Evolutionary conservation across 1,140 invertebrate species (phyloP).

Genomic region (Drosophila obscura): DNA sequence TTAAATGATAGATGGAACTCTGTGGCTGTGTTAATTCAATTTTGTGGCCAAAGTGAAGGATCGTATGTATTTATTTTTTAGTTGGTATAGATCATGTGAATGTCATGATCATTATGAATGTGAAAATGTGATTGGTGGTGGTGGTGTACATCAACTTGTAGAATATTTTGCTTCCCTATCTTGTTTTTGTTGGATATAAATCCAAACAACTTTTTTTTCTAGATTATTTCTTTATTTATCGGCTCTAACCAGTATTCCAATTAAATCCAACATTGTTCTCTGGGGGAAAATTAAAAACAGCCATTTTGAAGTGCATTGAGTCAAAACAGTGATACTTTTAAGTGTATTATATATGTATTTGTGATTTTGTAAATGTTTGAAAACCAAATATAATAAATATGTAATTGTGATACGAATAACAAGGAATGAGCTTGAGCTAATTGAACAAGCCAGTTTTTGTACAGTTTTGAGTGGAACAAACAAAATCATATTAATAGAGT

Average conservation of each 20-base stretch:
- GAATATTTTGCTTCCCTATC: slow-evolving; percentile 6
- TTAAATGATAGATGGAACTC: slow-evolving; percentile 2
- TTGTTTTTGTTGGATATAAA: slow-evolving; percentile 1
- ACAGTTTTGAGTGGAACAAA: neutral
- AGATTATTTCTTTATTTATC: slow-evolving; percentile 23
- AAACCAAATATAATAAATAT: slow-evolving; percentile 54
- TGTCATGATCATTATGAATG: slow-evolving; percentile 1
- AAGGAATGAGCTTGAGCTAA: neutral
- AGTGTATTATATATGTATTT: slow-evolving; percentile 38
- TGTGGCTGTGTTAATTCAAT: slow-evolving; percentile 27
- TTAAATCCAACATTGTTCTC: slow-evolving; percentile 1
- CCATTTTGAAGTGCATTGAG: neutral
- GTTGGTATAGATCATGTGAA: slow-evolving; percentile 7
- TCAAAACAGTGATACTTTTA: slow-evolving; percentile 16
- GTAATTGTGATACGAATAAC: slow-evolving; percentile 41
- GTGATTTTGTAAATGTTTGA: slow-evolving; percentile 49
- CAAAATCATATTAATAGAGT: neutral
- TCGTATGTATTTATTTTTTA: slow-evolving; percentile 17
- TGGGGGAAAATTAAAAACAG: slow-evolving; percentile 8
- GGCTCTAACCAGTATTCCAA: slow-evolving; percentile 59
- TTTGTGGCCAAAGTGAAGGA: slow-evolving; percentile 47
- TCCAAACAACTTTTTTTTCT: slow-evolving; percentile 5
- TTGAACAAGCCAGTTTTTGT: neutral
- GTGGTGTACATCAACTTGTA: slow-evolving; percentile 17
- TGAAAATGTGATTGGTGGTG: slow-evolving; percentile 13